Evolutionary conservation across 2,797 vertebrate genomes (phyloP), one percentile per base, ranked within the genome.

Genomic region (Alcedo atthis): DNA sequence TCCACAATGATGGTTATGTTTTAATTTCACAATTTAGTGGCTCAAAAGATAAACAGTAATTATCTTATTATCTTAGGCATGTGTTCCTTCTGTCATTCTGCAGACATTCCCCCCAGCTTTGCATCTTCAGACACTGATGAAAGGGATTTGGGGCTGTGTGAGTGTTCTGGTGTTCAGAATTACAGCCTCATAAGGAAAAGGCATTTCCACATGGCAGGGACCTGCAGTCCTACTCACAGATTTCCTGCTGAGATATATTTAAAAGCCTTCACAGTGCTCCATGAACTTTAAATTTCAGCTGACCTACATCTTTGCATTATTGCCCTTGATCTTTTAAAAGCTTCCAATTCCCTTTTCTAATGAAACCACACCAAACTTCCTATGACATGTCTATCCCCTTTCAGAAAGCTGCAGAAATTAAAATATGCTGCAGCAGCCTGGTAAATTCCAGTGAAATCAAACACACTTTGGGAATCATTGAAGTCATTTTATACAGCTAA

Each of bases 401-500:
- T 94, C 76, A 90, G 32, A 81, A 96, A 69, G 20, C 3, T 28
- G 28, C 9, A 28, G 55, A 66, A 84, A 57, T 84, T 79, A 82
- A 91, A 92, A 90, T 76, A 43, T 14, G 5, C 42, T 59, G n/a
- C 48, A 63, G 10, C 53, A 92, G 12, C 66, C 19, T 63, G 10
- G 17, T 45, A 89, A 94, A 93, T 94, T 84, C 74, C 95, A 94
- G 51, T 30, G 55, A 95, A 95, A 92, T 78, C 69, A 78, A 89
- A 73, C 33, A 68, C 11, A 76, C 18, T 63, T 66, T 46, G 45
- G 68, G 90, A 91, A 63, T 67, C 89, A 61, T 33, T 73, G 70
- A 78, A 88, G 58, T 28, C 0, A 35, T 51, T 92, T 95, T 85
- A 33, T 90, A 43, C 73, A 95, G 88, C 84, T 89, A 93, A 63